phyloP scores from a whole-genome alignment of 2,888 invertebrate genomes.

The Catocala sponsa region DNA sequence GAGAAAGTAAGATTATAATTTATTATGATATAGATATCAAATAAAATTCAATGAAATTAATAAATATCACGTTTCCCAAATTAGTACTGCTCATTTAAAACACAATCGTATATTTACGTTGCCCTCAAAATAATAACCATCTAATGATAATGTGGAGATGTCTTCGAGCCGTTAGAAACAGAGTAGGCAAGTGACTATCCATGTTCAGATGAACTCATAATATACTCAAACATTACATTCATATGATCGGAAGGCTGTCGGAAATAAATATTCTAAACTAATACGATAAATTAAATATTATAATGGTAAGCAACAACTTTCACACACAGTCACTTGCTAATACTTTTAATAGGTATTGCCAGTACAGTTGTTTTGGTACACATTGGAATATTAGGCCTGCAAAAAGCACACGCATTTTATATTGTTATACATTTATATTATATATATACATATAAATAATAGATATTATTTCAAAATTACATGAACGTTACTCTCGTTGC shows the following conservation, averaged over 20 bases:
- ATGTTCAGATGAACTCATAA: constrained; percentile 21
- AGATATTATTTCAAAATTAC: constrained; percentile 14
- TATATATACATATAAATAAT: not conserved
- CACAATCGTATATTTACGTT: constrained; percentile 32
- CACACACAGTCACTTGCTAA: constrained; percentile 34
- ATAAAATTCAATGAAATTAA: constrained; percentile 51
- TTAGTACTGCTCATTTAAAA: constrained; percentile 28
- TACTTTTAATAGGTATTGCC: constrained; percentile 21
- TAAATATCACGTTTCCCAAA: constrained; percentile 40
- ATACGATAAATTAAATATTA: constrained; percentile 23
- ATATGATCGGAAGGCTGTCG: constrained; percentile 39
- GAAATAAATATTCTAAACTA: constrained; percentile 44
- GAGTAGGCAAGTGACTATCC: constrained; percentile 30
- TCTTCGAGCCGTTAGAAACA: constrained; percentile 14
- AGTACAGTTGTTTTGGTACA: constrained; percentile 14
- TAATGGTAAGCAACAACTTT: constrained; percentile 35
- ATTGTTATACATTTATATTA: constrained; percentile 9
- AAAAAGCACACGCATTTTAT: constrained; percentile 53
- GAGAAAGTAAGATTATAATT: constrained; percentile 65
- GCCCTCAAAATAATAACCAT: constrained; percentile 31
- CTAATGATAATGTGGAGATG: constrained; percentile 13
- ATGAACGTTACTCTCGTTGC: constrained; percentile 15
- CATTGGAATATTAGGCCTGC: constrained; percentile 44
- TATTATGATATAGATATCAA: constrained; percentile 62
- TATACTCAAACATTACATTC: constrained; percentile 25